Base-by-base conservation (phyloP, 2,797 vertebrate species). In the Helostoma temminkii region DNA sequence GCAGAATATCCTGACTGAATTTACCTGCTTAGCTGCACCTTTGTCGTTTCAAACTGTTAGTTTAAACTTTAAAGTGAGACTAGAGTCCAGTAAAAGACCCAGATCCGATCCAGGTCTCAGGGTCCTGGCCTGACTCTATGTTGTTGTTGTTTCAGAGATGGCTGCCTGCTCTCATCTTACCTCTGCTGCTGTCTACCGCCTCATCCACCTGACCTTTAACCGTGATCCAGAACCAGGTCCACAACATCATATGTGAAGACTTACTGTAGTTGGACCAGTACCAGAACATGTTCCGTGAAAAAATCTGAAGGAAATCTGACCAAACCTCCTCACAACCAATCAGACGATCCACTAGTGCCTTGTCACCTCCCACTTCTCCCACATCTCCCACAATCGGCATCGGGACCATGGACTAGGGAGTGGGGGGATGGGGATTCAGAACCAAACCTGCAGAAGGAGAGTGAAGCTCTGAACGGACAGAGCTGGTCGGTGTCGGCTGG, bases 151-250 rank as follows among this genome's bases (percentile, higher is more conserved):
- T 36, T 5, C 26, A 84, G 80, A 21, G 37, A 50, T 54, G 12
- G 16, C 32, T 78, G 89, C 30, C 81, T 92, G 72, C 88, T 91
- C 64, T 76, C 80, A 46, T 85, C 88, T 59, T 94, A 91, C 57
- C 49, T 93, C 76, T 91, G 85, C 24, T 76, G 75, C 72, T 69
- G 61, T 46, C 34, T 25, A 54, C 36, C 14, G 28, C 52, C 74
- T 39, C 24, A 45, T 30, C 76, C 50, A 30, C 49, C 49, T 14
- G 63, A 85, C 60, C 54, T 59, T 47, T 47, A 64, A 60, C 49
- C 48, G 60, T 15, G 11, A 42, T 42, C 47, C 72, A 46, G 53
- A 28, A 16, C 21, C 34, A 16, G 42, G 24, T 21, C 26, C 9
- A 1, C 42, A 26, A 60, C 43, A 64, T 54, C 56, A 55, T 12